Conservation (phyloP, 1,140 invertebrate genomes). For the Leptestheria dahalacensis region DNA sequence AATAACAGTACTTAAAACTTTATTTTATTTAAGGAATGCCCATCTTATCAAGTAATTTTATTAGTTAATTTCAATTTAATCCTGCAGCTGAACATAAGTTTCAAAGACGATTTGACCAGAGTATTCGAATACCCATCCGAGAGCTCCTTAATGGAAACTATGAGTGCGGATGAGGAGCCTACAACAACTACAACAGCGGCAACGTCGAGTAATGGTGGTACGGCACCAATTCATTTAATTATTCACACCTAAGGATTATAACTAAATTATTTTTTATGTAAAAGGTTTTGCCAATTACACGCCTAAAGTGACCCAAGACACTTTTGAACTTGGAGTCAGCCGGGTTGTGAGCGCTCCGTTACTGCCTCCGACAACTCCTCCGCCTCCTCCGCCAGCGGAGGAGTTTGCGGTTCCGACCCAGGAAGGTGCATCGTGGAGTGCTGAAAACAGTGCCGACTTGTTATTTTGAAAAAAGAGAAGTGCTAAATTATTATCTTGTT, state of each 20-base stretch:
- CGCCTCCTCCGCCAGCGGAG: constrained; percentile 18
- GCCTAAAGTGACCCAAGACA: constrained; percentile 40
- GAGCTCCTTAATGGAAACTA: constrained; percentile 40
- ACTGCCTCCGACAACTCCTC: constrained; percentile 9
- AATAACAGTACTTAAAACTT: no score
- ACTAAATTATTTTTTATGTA: constrained; percentile 15
- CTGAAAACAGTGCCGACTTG: constrained; percentile 45
- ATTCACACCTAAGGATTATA: neutral
- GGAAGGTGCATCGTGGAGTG: constrained; percentile 39
- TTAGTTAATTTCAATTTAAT: constrained; percentile 3
- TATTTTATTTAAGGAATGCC: no score
- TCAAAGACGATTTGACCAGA: constrained; percentile 61
- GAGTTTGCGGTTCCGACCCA: constrained; percentile 42
- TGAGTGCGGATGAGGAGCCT: constrained; percentile 8
- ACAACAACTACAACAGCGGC: neutral
- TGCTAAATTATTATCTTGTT: neutral
- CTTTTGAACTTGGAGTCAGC: constrained; percentile 47
- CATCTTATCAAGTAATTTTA: no score
- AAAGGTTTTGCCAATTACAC: constrained; percentile 41
- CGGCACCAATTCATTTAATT: neutral
- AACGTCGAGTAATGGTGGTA: neutral
- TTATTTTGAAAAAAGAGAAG: constrained; percentile 32
- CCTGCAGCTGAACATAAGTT: constrained; percentile 59
- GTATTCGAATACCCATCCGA: constrained; percentile 79
- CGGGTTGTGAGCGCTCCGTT: constrained; percentile 26